Conservation (phyloP, 2,113 vertebrate species). For the Cinclus cinclus region DNA sequence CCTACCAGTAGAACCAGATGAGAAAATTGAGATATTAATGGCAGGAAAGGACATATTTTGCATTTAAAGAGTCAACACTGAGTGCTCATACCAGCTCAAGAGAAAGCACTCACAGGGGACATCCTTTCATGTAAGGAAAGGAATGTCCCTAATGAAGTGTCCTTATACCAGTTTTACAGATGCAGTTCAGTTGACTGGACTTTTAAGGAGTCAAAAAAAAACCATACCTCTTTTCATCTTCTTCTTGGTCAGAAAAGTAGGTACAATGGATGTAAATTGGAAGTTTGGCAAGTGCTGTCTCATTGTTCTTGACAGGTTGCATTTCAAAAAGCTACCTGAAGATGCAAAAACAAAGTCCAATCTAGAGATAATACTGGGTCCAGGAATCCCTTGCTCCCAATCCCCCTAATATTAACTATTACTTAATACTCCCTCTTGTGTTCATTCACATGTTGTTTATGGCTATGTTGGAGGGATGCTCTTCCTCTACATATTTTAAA, state of each 20-base stretch:
- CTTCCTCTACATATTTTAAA: neutral
- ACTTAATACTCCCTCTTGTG: slow-evolving; percentile 36
- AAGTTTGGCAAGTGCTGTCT: neutral
- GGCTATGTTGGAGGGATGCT: neutral
- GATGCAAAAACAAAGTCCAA: neutral
- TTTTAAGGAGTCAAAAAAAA: neutral
- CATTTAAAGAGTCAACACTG: neutral
- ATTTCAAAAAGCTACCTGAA: neutral
- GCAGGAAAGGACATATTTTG: neutral
- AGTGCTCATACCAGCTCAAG: neutral
- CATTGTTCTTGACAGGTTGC: neutral
- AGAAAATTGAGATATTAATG: neutral
- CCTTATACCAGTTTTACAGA: neutral
- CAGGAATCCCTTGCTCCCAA: neutral
- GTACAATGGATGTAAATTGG: neutral
- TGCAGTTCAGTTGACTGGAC: neutral
- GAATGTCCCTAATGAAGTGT: neutral
- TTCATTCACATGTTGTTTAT: neutral
- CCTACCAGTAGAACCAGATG: neutral
- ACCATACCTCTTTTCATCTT: neutral
- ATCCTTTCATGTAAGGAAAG: neutral
- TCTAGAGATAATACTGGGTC: neutral
- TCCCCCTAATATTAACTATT: neutral
- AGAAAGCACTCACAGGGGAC: neutral
- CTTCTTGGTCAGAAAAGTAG: neutral